Evolutionary conservation across 2,113 vertebrate genomes (phyloP).

Genomic region (Aegotheles bennettii): DNA sequence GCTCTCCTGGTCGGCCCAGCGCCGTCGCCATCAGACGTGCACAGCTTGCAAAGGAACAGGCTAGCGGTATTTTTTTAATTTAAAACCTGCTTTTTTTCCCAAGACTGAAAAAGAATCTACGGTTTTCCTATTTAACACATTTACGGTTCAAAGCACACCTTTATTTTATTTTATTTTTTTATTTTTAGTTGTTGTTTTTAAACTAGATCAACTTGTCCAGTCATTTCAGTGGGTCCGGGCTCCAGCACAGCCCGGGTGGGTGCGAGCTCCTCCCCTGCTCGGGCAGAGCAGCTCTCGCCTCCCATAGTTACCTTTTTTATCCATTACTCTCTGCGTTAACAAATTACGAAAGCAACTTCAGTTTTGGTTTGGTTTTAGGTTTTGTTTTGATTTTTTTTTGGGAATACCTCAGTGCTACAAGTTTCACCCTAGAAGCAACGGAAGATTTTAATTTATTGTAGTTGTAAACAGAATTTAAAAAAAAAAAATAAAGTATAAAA

Average conservation of each 20-base stretch:
- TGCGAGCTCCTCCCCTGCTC: neutral
- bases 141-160: conserved; percentile 90
- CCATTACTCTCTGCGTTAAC: conserved; percentile 75
- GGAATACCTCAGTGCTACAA: conserved; percentile 98
- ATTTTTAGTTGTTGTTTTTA: conserved; percentile 22
- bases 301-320: conserved; percentile 59
- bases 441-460: conserved; percentile 95
- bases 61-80: conserved; percentile 67
- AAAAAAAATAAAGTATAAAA: conserved; percentile 79
- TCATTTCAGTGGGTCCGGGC: conserved; percentile 78
- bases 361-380: conserved; percentile 63
- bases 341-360: conserved; percentile 81
- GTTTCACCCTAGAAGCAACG: conserved; percentile 85
- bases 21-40: conserved; percentile 67
- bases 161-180: conserved; percentile 25
- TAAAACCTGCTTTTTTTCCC: conserved; percentile 77
- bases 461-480: conserved; percentile 83
- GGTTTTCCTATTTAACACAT: conserved; percentile 73
- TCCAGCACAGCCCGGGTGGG: neutral
- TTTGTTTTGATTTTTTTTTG: conserved; percentile 72
- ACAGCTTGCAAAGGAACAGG: conserved; percentile 74
- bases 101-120: conserved; percentile 72
- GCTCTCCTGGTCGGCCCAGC: conserved; percentile 87
- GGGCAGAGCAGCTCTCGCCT: neutral
- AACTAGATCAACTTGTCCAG: conserved; percentile 80